These are phyloP conservation scores for Pemphredon lugubris DNA, from an alignment of 2,888 invertebrate genomes.

Conservation along the genomic window DNA sequence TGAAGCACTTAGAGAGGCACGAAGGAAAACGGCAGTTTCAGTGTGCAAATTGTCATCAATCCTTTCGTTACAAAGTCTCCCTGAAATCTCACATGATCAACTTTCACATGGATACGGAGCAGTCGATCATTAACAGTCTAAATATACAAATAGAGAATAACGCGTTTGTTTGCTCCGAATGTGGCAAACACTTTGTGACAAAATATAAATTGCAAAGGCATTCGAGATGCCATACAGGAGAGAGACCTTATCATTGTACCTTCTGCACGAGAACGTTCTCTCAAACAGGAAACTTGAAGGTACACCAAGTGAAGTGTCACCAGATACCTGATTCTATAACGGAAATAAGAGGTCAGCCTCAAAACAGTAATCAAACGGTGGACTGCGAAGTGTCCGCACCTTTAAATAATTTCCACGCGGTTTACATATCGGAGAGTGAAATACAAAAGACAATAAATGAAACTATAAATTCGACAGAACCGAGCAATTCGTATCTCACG, in stretches of 20 bases:
- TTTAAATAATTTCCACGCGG: constrained; percentile 69
- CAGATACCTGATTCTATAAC: constrained; percentile 63
- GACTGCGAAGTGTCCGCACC: constrained; percentile 47
- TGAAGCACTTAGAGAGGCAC: constrained; percentile 75
- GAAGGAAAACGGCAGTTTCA: constrained; percentile 75
- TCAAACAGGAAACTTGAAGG: constrained; percentile 77
- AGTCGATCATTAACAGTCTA: constrained; percentile 38
- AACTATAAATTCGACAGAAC: constrained; percentile 74
- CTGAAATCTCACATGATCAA: constrained; percentile 77
- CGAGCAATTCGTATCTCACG: constrained; percentile 69
- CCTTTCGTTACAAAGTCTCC: constrained; percentile 77
- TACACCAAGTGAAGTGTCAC: constrained; percentile 75
- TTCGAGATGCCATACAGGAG: constrained; percentile 75
- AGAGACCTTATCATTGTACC: constrained; percentile 74
- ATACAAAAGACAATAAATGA: constrained; percentile 77
- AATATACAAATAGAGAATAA: constrained; percentile 50
- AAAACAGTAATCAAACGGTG: constrained; percentile 42
- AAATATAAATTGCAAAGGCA: constrained; percentile 76
- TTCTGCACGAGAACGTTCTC: constrained; percentile 76
- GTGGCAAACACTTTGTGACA: constrained; percentile 77
- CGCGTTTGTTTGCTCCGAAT: constrained; percentile 70
- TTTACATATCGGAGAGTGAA: constrained; percentile 76
- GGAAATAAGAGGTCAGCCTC: constrained; percentile 51
- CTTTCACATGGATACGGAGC: constrained; percentile 71
- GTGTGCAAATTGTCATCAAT: constrained; percentile 76